These are phyloP conservation scores for Boloria selene DNA, from an alignment of 2,888 invertebrate genomes.

Conservation along the genomic window DNA sequence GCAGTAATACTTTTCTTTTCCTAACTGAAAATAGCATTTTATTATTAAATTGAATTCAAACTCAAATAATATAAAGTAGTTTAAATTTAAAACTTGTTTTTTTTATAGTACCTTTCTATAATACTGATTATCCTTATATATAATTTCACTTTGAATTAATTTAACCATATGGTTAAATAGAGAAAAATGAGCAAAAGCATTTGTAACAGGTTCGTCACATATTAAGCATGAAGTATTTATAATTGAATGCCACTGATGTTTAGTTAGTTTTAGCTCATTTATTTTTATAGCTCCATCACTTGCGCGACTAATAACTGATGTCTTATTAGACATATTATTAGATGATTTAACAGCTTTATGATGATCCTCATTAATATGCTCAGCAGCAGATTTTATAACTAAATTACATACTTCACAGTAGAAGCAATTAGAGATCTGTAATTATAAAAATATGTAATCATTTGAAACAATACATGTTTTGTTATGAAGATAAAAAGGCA, in stretches of 20 bases:
- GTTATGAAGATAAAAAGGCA: too few species aligned
- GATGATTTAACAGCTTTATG: slow-evolving; percentile 52
- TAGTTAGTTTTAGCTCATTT: slow-evolving; percentile 46
- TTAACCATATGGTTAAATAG: slow-evolving; percentile 51
- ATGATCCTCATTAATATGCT: slow-evolving; percentile 48
- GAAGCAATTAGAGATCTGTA: slow-evolving; percentile 52
- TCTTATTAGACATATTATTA: slow-evolving; percentile 30
- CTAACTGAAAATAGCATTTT: slow-evolving; percentile 50
- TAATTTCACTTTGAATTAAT: slow-evolving; percentile 49
- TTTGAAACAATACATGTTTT: neutral
- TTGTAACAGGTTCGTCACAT: slow-evolving; percentile 46
- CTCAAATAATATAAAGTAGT: too few species aligned
- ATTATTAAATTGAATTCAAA: too few species aligned
- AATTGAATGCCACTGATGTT: slow-evolving; percentile 57
- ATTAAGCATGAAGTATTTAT: slow-evolving; percentile 50
- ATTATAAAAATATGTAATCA: slow-evolving; percentile 28
- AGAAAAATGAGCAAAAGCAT: slow-evolving; percentile 46
- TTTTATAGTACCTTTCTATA: slow-evolving; percentile 28
- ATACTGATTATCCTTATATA: slow-evolving; percentile 18
- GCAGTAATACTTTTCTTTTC: slow-evolving; percentile 51
- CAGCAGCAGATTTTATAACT: slow-evolving; percentile 37
- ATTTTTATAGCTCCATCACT: slow-evolving; percentile 46
- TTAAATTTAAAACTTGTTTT: too few species aligned
- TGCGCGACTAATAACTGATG: slow-evolving; percentile 37
- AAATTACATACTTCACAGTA: slow-evolving; percentile 63